Evolutionary conservation across 2,888 invertebrate genomes (phyloP), one percentile per base, ranked within the genome.

Genomic region (Mayetiola destructor): DNA sequence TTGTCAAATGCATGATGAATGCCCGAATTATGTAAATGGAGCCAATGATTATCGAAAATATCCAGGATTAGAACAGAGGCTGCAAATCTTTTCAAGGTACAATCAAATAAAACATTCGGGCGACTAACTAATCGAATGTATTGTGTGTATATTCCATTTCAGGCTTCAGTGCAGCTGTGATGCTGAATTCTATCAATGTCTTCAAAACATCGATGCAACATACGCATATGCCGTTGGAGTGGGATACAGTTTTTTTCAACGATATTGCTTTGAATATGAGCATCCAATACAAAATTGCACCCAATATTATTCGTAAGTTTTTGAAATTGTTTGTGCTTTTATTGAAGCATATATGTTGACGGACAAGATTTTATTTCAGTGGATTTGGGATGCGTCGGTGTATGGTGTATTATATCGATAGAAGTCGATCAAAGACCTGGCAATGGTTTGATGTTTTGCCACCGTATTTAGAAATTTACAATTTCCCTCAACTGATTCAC

Each of bases 401-500:
- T 20, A 27, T 27, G 12, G 27, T 29, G 2, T 57, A 57, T 20
- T 10, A 36, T 52, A 10, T 57, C 8, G 36, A 57, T 16, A 23
- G 36, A 10, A 14, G 16, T 20, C 9, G 12, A 23, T 27, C 52
- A 23, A 57, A 57, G 36, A 23, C 14, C 12, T 57, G 56, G 56
- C 56, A 57, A 27, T 57, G 56, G 56, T 57, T 57, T 20, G 56
- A 57, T 52, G 52, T 72, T 70, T 16, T 53, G n/a, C 53, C 53
- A 16, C 30, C 53, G 12, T 53, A 30, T 53, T 8, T 53, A 2
- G 30, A 53, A 30, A 53, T 32, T 1, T 32, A 29, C 12, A 53
- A 20, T 16, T 53, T 53, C 18, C 53, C 53, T 27, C 48, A 48
- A 5, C 9, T 48, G n/a, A 48, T 48, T 4, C 48, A 48, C 23